Conservation (phyloP, 2,797 vertebrate species). For the Arctocebus calabarensis region DNA sequence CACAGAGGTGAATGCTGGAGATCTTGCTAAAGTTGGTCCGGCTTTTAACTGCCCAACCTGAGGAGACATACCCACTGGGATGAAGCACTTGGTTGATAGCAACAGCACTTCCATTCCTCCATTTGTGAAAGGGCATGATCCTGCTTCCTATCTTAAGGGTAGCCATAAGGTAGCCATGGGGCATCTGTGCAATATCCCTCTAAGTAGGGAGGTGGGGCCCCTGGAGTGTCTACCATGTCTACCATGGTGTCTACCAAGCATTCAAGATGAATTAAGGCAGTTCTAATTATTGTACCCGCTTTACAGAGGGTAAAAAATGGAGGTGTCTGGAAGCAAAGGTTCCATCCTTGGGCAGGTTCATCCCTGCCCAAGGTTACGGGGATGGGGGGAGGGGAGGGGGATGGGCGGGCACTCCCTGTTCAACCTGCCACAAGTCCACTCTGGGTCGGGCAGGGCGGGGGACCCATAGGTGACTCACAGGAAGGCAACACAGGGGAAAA, state of each 20-base stretch:
- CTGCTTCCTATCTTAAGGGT: neutral
- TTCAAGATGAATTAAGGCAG: neutral
- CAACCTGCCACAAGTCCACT: neutral
- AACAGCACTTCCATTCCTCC: neutral
- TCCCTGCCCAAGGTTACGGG: conserved; percentile 58
- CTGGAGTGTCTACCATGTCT: no score
- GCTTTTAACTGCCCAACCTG: conserved; percentile 95
- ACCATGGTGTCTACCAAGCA: neutral
- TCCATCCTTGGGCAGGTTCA: no score
- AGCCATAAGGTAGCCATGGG: neutral
- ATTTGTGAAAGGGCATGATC: neutral
- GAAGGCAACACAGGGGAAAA: neutral
- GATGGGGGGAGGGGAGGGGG: no score
- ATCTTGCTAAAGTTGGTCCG: conserved; percentile 94
- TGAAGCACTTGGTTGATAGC: neutral
- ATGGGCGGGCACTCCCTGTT: neutral
- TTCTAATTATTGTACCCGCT: neutral
- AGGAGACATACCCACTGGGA: neutral
- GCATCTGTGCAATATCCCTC: neutral
- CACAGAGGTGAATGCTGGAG: conserved; percentile 91
- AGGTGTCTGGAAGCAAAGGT: neutral
- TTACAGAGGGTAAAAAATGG: neutral
- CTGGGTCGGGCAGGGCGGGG: neutral
- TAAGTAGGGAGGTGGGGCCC: neutral
- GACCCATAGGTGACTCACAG: conserved; percentile 6